A percentile compares a stretch with the other conserved stretches of the same genome.
phyloP scores from a whole-genome alignment of 2,888 invertebrate genomes.

The Panzeria rudis region DNA sequence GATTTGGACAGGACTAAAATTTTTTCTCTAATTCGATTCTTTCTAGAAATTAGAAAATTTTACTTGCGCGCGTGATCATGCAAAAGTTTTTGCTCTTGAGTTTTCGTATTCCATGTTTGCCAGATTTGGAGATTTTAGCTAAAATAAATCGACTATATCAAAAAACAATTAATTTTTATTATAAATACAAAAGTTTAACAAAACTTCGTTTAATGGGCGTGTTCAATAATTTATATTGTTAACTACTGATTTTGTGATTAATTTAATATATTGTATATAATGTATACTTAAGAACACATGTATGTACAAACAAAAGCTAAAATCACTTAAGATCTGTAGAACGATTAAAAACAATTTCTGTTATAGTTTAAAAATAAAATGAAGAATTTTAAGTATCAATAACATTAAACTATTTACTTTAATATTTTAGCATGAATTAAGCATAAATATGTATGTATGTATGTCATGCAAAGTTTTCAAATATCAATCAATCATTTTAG shows the following conservation, averaged over 20 bases:
- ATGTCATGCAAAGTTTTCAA: slow-evolving; percentile 11
- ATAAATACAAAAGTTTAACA: not conserved
- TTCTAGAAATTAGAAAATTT: no score
- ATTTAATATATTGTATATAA: not conserved
- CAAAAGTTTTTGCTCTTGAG: no score
- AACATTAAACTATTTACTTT: slow-evolving; percentile 10
- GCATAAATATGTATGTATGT: not conserved
- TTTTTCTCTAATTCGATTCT: no score
- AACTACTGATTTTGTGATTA: slow-evolving; percentile 6
- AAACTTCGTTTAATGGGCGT: slow-evolving; percentile 3
- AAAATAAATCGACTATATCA: not conserved
- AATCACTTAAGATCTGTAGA: not conserved
- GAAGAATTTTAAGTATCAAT: slow-evolving; percentile 12
- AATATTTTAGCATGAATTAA: not conserved
- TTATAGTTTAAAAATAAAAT: not conserved
- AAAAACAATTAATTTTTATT: not conserved
- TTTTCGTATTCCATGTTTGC: no score
- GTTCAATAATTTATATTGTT: not conserved
- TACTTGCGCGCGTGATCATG: no score
- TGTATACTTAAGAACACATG: not conserved
- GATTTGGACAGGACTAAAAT: no score
- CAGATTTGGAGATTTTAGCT: not conserved
- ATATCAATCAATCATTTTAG: slow-evolving; percentile 44
- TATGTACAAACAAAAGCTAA: not conserved
- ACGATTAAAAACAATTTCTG: not conserved